Base-by-base conservation (phyloP, 2,888 invertebrate genomes). In the Cyclophora albipunctata region DNA sequence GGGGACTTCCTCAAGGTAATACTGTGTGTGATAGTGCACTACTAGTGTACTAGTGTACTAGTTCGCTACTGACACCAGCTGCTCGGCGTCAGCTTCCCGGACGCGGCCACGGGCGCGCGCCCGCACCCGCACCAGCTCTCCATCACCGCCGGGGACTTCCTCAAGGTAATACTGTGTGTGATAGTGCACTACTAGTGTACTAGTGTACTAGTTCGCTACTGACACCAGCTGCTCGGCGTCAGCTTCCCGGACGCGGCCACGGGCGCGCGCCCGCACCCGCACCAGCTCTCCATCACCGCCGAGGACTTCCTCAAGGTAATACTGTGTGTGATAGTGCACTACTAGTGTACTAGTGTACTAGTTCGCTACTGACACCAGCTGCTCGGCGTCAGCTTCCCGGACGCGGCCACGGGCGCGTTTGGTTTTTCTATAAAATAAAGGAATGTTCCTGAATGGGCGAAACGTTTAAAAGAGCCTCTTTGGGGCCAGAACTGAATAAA, bases 91-190 rank as follows among this genome's bases (percentile, higher is more conserved):
- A 90, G 86, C 35, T 97, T 99, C 81, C 99, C 98, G 0, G 99
- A 99, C 76, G 93, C 96, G 3, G 20, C 20, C 20, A 50, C 53
- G 0, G 55, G 57, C 2, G 46, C 54, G 34, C 41, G 50, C 1
- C 40, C 50, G 1, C 50, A 86, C 2, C 86, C 90, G 45, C 84
- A 87, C 0, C 88, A 93, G 71, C 97, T 99, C 82, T 96, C 96
- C 3, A 99, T 99, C 95, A 95, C 96, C 0, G 99, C 98, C 7
- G 99, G 99, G 0, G 98, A 99, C 78, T 99, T 99, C 73, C 87
- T 98, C 7, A 97, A 98, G 90, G 96, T 97, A 64, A 40, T 5
- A n/a, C 4, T 45, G 42, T 42, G 34, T 40, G 40, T 45, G 7
- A 20, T 20, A 20, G 20, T 20, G 20, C 20, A 20, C 20, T 20